phyloP scores from a whole-genome alignment of 1,140 invertebrate genomes.

The Orius insidiosus region DNA sequence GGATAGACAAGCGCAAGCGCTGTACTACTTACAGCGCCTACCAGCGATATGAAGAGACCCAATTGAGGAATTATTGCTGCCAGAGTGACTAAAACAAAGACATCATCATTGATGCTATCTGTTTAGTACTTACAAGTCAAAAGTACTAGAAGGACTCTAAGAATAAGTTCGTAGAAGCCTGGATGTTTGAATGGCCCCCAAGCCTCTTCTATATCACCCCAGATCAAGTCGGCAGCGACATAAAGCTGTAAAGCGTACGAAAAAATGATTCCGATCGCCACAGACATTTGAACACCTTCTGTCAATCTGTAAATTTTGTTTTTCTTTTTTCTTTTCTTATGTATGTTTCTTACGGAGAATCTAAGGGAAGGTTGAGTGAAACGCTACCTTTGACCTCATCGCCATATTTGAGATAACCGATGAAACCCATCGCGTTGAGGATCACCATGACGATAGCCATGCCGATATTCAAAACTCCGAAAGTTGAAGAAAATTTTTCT shows the following conservation, averaged over 20 bases:
- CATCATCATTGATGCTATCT: too few relatives aligned
- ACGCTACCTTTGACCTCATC: constrained; percentile 44
- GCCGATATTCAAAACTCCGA: constrained; percentile 70
- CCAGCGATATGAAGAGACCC: constrained; percentile 72
- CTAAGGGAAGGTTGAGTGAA: constrained; percentile 50
- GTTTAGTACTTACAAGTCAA: constrained; percentile 21
- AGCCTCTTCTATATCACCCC: constrained; percentile 14
- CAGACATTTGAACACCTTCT: constrained; percentile 72
- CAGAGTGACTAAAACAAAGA: constrained; percentile 41
- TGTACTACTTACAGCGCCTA: constrained; percentile 75
- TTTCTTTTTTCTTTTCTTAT: too few relatives aligned
- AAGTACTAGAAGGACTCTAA: constrained; percentile 15
- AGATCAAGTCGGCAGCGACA: constrained; percentile 81
- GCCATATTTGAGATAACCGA: constrained; percentile 69
- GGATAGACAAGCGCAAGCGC: constrained; percentile 76
- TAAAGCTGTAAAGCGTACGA: constrained; percentile 91
- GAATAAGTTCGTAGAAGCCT: constrained; percentile 13
- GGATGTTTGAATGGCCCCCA: constrained; percentile 16
- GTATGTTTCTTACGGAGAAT: constrained; percentile 37
- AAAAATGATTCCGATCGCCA: constrained; percentile 79
- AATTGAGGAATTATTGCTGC: constrained; percentile 68
- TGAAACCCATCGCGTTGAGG: constrained; percentile 71
- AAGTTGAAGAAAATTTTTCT: constrained; percentile 55
- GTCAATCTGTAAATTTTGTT: constrained; percentile 34
- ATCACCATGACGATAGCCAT: constrained; percentile 72